Evolutionary conservation across 2,113 vertebrate genomes (phyloP).

Genomic region (Hippoglossus stenolepis): DNA sequence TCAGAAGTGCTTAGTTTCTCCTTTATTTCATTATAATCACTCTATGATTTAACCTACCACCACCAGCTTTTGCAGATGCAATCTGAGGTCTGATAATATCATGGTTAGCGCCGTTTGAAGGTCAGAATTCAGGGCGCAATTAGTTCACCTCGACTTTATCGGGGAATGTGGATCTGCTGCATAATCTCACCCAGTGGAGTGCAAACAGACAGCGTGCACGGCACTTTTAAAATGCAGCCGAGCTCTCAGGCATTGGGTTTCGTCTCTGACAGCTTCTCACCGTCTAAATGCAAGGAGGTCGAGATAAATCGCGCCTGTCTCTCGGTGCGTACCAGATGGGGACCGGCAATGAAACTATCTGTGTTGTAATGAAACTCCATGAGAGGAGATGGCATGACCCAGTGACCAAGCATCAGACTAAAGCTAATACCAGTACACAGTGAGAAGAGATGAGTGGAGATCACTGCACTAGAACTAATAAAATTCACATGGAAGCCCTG

Average conservation of each 20-base stretch:
- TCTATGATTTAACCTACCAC: constrained; percentile 55
- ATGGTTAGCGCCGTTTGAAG: constrained; percentile 51
- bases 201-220: background rate
- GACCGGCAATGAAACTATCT: constrained; percentile 22
- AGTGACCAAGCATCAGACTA: constrained; percentile 29
- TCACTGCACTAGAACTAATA: constrained; percentile 58
- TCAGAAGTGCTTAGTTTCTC: constrained; percentile 47
- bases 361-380: constrained; percentile 50
- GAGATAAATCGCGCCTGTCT: constrained; percentile 21
- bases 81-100: constrained; percentile 63
- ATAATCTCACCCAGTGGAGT: constrained; percentile 23
- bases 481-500: constrained; percentile 53
- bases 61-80: constrained; percentile 51
- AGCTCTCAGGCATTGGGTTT: background rate
- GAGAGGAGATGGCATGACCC: constrained; percentile 38
- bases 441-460: constrained; percentile 36
- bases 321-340: background rate
- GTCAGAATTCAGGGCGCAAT: constrained; percentile 63
- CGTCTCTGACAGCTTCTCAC: constrained; percentile 26
- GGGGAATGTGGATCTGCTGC: constrained; percentile 43
- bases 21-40: constrained; percentile 52
- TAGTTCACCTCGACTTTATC: constrained; percentile 56
- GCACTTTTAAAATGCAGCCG: constrained; percentile 24
- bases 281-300: constrained; percentile 19
- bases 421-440: constrained; percentile 38